phyloP scores from a whole-genome alignment of 2,888 invertebrate species.

The Magallana nippona region DNA sequence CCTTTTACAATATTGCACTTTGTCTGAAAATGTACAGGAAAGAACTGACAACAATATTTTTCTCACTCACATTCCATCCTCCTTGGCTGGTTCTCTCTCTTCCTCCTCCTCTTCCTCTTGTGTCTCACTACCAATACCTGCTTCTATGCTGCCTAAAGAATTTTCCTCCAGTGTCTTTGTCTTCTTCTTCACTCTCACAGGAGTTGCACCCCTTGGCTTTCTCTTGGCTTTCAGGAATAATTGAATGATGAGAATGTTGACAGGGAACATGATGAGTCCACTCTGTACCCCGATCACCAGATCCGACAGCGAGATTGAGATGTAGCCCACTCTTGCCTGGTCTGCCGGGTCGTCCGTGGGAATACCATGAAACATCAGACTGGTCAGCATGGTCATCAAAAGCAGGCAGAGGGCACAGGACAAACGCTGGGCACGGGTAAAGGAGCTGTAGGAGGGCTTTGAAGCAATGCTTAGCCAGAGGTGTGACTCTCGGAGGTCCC shows the following conservation, averaged over 20 bases:
- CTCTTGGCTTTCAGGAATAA: constrained; percentile 61
- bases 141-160: not conserved
- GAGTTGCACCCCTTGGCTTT: constrained; percentile 36
- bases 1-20: no score
- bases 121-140: not conserved
- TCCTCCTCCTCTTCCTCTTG: not conserved
- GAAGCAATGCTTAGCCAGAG: constrained; percentile 77
- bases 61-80: not conserved
- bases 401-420: constrained; percentile 74
- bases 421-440: constrained; percentile 75
- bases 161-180: not conserved
- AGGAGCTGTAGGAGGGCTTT: constrained; percentile 70
- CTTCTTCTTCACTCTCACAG: not conserved
- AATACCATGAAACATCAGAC: constrained; percentile 76
- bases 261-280: constrained; percentile 69
- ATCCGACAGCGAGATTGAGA: constrained; percentile 59
- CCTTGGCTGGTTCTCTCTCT: not conserved
- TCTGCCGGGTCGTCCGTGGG: constrained; percentile 67
- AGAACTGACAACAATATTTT: no score
- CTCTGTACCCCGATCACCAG: constrained; percentile 70
- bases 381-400: constrained; percentile 72
- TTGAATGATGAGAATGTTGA: constrained; percentile 67
- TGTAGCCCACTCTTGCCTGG: constrained; percentile 55
- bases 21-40: no score
- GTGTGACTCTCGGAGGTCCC: constrained; percentile 72